These are phyloP conservation scores for Typhlomys cinereus DNA, from an alignment of 2,113 vertebrate species.

Conservation along the genomic window DNA sequence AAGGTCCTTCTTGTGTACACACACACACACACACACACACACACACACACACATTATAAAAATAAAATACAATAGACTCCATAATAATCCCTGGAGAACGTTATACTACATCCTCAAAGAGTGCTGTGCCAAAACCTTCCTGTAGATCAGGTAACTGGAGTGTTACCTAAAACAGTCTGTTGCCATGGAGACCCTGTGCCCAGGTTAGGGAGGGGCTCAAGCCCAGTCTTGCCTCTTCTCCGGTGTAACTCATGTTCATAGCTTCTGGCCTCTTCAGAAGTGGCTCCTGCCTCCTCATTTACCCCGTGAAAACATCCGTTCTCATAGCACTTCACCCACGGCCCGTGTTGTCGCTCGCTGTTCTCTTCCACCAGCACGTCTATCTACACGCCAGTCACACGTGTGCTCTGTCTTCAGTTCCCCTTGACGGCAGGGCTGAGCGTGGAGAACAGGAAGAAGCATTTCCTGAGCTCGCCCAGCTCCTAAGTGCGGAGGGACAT, in stretches of 20 bases:
- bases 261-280: background rate
- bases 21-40: no score
- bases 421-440: no score
- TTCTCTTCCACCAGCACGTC: background rate
- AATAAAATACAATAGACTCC: no score
- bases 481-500: background rate
- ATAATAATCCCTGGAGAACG: background rate
- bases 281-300: background rate
- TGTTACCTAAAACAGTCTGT: background rate
- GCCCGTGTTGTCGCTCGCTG: no score
- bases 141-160: background rate
- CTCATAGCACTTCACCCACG: rapidly evolving
- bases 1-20: no score
- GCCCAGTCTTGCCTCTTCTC: background rate
- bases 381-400: rapidly evolving
- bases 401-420: background rate
- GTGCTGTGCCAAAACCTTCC: no score
- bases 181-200: background rate
- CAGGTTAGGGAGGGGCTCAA: no score
- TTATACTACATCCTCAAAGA: background rate
- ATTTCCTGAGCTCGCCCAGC: background rate
- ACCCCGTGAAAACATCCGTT: background rate
- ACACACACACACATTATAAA: no score
- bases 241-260: no score
- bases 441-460: background rate